Conservation (phyloP, 2,888 invertebrate species). For the Arctia plantaginis region DNA sequence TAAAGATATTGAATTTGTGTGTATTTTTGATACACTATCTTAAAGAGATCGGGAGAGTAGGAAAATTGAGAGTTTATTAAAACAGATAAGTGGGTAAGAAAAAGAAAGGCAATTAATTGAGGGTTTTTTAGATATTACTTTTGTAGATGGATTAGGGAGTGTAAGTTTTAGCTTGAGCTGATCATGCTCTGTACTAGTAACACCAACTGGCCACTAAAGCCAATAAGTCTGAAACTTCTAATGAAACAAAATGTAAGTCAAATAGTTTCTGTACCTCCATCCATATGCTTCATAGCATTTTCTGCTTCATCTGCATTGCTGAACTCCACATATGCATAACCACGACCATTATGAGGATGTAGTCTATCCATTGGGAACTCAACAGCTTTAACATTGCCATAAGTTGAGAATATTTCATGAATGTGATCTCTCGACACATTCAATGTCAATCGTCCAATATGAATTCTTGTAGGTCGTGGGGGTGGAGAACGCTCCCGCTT, state of each 20-base stretch:
- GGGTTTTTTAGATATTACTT: too few relatives aligned
- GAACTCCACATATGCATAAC: constrained; percentile 98
- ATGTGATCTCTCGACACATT: constrained; percentile 97
- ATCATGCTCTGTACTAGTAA: neutral
- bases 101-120: too few relatives aligned
- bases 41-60: too few relatives aligned
- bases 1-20: too few relatives aligned
- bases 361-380: constrained; percentile 96
- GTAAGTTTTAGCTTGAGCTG: neutral
- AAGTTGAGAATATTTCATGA: constrained; percentile 95
- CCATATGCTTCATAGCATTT: constrained; percentile 99
- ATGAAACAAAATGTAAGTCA: neutral
- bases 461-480: constrained; percentile 96
- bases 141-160: neutral
- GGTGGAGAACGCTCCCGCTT: constrained; percentile 95
- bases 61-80: too few relatives aligned
- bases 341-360: constrained; percentile 95
- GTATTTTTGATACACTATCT: too few relatives aligned
- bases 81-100: too few relatives aligned
- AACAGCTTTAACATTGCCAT: constrained; percentile 94
- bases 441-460: constrained; percentile 96
- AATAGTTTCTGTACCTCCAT: constrained; percentile 90
- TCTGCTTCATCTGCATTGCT: constrained; percentile 97
- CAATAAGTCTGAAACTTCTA: neutral
- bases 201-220: neutral